Evolutionary conservation across 2,113 vertebrate species (phyloP).

Genomic region (Microcebus griseorufus): DNA sequence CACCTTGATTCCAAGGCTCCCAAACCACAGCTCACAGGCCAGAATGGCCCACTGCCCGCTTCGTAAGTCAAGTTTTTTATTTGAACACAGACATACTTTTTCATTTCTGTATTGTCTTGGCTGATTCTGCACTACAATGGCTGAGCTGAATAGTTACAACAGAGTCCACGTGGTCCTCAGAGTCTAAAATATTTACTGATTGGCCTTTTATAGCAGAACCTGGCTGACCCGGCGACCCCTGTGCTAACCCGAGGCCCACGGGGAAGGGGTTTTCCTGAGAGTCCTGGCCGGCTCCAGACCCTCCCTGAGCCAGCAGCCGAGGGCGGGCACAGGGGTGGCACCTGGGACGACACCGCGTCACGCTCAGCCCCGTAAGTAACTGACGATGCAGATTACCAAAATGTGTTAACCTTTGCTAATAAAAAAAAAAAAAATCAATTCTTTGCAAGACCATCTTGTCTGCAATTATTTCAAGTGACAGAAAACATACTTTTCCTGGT

Average conservation of each 20-base stretch:
- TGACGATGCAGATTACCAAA: background rate
- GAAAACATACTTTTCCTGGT: background rate
- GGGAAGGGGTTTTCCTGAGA: background rate
- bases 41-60: rapidly evolving
- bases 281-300: background rate
- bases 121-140: rapidly evolving
- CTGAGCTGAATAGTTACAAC: rapidly evolving
- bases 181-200: background rate
- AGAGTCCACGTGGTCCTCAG: background rate
- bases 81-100: rapidly evolving
- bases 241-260: no score
- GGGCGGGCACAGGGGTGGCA: rapidly evolving
- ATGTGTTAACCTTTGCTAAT: background rate
- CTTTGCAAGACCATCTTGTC: background rate
- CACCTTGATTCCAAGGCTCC: background rate
- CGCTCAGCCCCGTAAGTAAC: rapidly evolving
- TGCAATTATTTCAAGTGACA: conserved; percentile 11
- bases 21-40: rapidly evolving
- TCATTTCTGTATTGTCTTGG: rapidly evolving
- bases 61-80: background rate
- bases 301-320: no score
- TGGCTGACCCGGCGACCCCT: background rate
- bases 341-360: rapidly evolving
- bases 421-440: background rate
- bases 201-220: background rate